Conservation (phyloP, 1,140 invertebrate genomes). For the Neodiprion fabricii region DNA sequence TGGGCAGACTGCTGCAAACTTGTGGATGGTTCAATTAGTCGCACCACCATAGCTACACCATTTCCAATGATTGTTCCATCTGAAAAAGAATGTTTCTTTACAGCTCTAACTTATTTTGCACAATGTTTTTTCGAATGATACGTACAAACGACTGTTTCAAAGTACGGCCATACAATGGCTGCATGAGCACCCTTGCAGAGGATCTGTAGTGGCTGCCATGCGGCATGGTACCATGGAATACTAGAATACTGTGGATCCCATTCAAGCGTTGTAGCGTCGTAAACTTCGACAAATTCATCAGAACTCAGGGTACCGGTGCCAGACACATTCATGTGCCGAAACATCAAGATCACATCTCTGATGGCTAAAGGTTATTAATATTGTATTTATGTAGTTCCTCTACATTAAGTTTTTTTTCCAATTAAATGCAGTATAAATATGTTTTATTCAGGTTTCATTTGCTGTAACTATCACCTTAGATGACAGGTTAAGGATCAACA, state of each 20-base stretch:
- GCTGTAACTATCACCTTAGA: no score
- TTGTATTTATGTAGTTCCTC: slow-evolving; percentile 11
- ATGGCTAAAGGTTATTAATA: slow-evolving; percentile 63
- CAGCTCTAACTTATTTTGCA: slow-evolving; percentile 20
- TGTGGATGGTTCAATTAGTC: slow-evolving; percentile 59
- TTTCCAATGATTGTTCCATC: slow-evolving; percentile 73
- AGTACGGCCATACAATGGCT: slow-evolving; percentile 74
- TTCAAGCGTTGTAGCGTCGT: slow-evolving; percentile 74
- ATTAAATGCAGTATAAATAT: no score
- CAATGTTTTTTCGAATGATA: slow-evolving; percentile 34
- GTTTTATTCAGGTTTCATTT: no score
- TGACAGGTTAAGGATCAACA: no score
- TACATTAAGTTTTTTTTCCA: no score
- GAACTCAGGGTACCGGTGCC: slow-evolving; percentile 70
- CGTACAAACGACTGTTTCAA: slow-evolving; percentile 78
- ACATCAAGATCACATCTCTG: slow-evolving; percentile 82
- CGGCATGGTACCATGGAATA: slow-evolving; percentile 74
- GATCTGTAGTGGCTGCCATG: slow-evolving; percentile 68
- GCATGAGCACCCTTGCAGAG: slow-evolving; percentile 68
- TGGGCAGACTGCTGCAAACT: slow-evolving; percentile 66
- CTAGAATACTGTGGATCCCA: slow-evolving; percentile 76
- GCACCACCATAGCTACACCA: slow-evolving; percentile 72
- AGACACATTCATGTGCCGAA: slow-evolving; percentile 78
- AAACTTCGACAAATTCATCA: slow-evolving; percentile 82
- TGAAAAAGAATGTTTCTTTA: slow-evolving; percentile 50